These are phyloP conservation scores for Muschampia plurimacula DNA, from an alignment of 2,888 invertebrate species.

Conservation along the genomic window DNA sequence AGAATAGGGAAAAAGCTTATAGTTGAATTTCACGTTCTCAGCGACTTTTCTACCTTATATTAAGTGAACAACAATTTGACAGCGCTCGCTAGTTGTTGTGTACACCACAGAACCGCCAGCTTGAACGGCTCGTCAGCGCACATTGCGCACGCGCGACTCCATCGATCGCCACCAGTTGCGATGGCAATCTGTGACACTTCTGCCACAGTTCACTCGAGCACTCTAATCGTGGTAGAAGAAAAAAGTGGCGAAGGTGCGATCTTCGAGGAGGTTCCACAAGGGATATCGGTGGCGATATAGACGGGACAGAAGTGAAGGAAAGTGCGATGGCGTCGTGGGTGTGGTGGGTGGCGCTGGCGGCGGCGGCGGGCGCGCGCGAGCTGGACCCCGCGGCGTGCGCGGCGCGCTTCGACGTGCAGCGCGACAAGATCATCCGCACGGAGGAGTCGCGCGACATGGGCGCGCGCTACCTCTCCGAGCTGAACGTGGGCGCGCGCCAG, in stretches of 20 bases:
- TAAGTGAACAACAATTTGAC: no score
- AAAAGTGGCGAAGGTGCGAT: background rate
- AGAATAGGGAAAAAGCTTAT: no score
- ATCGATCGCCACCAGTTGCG: conserved; percentile 53
- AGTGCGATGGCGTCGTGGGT: conserved; percentile 50
- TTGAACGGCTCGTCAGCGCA: background rate
- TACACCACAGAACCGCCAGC: no score
- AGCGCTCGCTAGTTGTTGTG: no score
- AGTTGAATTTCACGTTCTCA: no score
- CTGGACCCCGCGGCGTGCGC: conserved; percentile 89
- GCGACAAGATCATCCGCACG: conserved; percentile 95
- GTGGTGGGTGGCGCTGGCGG: conserved; percentile 52
- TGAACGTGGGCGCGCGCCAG: conserved; percentile 91
- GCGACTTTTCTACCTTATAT: no score
- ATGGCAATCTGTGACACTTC: conserved; percentile 18
- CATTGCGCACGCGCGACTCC: conserved; percentile 56
- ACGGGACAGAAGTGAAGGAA: conserved; percentile 3
- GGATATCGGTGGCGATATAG: no score
- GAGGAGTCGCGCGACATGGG: conserved; percentile 95
- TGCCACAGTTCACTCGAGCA: conserved; percentile 23
- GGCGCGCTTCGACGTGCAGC: conserved; percentile 93
- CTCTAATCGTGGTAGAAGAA: conserved; percentile 24
- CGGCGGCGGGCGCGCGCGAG: conserved; percentile 71
- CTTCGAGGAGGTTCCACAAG: background rate
- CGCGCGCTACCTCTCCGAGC: conserved; percentile 94